A percentile compares a stretch with the other conserved stretches of the same genome.
These are phyloP conservation scores for Oxygymnocypris stewartii DNA, from an alignment of 2,113 vertebrate genomes.

Conservation along the genomic window DNA sequence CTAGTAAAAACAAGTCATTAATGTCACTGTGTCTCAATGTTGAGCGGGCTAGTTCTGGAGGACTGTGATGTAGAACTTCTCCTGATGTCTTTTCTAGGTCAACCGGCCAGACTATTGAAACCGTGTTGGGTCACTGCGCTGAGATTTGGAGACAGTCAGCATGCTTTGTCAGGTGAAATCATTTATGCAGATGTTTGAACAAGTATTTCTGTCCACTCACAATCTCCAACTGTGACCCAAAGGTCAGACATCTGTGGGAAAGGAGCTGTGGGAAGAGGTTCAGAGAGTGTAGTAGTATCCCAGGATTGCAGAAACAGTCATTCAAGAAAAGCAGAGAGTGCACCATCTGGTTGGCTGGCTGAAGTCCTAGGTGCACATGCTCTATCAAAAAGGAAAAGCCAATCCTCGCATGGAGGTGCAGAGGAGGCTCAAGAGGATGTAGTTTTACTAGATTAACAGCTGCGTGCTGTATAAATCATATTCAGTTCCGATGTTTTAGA, in stretches of 20 bases:
- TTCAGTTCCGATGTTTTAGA: background rate
- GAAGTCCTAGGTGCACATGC: constrained; percentile 1
- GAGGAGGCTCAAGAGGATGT: background rate
- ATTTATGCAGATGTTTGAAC: constrained; percentile 7
- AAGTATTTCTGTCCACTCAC: constrained; percentile 9
- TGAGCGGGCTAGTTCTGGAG: background rate
- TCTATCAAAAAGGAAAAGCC: background rate
- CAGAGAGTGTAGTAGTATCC: constrained; percentile 1
- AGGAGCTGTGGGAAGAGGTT: constrained; percentile 16
- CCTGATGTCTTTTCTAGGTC: constrained; percentile 61
- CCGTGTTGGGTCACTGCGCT: constrained; percentile 32
- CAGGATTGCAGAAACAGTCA: background rate
- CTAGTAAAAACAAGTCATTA: background rate
- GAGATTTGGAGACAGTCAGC: constrained; percentile 7
- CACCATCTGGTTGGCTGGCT: constrained; percentile 5
- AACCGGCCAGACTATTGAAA: constrained; percentile 74
- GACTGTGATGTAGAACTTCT: constrained; percentile 9
- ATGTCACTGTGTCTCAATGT: background rate
- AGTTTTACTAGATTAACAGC: background rate
- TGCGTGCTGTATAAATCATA: background rate
- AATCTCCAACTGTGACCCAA: constrained; percentile 1
- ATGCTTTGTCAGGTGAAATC: constrained; percentile 67
- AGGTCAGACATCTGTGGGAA: constrained; percentile 22
- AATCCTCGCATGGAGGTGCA: background rate
- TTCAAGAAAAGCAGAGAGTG: background rate